Evolutionary conservation across 1,140 invertebrate genomes (phyloP), one percentile per base, ranked within the genome.

Genomic region (Tigriopus japonicus): DNA sequence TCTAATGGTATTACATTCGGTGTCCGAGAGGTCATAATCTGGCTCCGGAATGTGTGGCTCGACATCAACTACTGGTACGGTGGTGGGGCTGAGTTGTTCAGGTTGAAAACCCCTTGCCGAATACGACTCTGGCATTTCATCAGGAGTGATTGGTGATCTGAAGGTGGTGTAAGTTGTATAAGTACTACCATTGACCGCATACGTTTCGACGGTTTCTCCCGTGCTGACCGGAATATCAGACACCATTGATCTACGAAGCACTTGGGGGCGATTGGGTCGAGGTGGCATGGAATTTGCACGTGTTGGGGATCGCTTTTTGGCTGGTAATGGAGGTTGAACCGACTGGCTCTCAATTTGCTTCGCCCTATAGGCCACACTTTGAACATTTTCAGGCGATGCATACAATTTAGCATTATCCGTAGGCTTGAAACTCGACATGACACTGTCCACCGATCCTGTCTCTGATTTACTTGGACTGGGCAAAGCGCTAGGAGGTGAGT

Each of bases 331-430:
- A 1, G 42, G 28, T 35, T 35, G 28, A 35, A 35, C 28, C 28
- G 28, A 3, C 9, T 35, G 28, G 9, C 28, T 35, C 9, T 35
- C 28, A 9, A 35, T 35, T 35, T 51, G 40, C 10, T 60, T 56
- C 0, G 64, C 40, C 19, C 62, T 62, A 68, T 85, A 88, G 3
- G 83, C 86, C 15, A 89, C 83, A 23, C 80, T 80, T 66, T 83
- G 85, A 64, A 87, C 77, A 68, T 86, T 86, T 67, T 86, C 81
- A 9, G 87, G 87, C 42, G 84, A 85, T 7, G 87, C 87, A 71
- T 91, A 91, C 41, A 91, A 72, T 69, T 90, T 90, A 56, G 87
- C 86, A 73, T 77, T 82, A 64, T 84, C 81, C 42, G 81, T 77
- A 0, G 88, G 88, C 80, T 70, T 66, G 72, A 91, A 91, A 65